Base-by-base conservation (phyloP, 1,140 invertebrate species). In the Drosophila biarmipes region DNA sequence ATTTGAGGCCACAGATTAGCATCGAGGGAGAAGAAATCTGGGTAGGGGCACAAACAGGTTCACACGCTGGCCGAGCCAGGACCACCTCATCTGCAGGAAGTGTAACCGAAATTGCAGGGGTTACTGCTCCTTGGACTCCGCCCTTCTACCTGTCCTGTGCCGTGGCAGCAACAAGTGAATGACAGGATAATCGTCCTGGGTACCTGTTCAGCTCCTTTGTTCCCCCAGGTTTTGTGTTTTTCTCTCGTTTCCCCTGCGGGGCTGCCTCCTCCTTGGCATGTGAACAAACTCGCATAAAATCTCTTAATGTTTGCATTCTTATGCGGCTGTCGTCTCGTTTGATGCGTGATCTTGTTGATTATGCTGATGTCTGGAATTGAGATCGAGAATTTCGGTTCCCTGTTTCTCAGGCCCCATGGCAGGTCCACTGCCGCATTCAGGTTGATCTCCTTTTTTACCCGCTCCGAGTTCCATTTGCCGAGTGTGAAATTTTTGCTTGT, bases 171-270 rank as follows among this genome's bases (percentile, higher is more conserved):
- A 91, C 89, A 91, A 91, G 89, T 91, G 85, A 91, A 91, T 91
- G 89, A 91, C 89, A 91, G 89, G 89, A 91, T 91, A 91, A 91
- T 91, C 89, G 89, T 91, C 89, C 89, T 91, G 80, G 72, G 74
- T 86, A 87, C 78, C 82, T 86, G 81, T 80, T 80, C 48, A 24
- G 43, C 63, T 51, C 55, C 56, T 75, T 68, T 75, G 72, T 72
- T 59, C 34, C 24, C 46, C 24, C n/a, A 27, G 76, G 57, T 80
- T 63, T 57, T 64, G 4, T 19, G n/a, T 14, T 43, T 35, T 31
- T 54, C 12, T 35, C 48, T 0, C 2, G 31, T 27, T 40, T 19
- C 40, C 17, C 21, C 40, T 15, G 43, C 7, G 45, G 3, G 29
- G 45, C 24, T 31, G 24, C 46, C 46, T 31, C 1, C 62, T 69